Evolutionary conservation across 1,140 invertebrate genomes (phyloP), one percentile per base, ranked within the genome.

Genomic region (Onthophagus taurus): DNA sequence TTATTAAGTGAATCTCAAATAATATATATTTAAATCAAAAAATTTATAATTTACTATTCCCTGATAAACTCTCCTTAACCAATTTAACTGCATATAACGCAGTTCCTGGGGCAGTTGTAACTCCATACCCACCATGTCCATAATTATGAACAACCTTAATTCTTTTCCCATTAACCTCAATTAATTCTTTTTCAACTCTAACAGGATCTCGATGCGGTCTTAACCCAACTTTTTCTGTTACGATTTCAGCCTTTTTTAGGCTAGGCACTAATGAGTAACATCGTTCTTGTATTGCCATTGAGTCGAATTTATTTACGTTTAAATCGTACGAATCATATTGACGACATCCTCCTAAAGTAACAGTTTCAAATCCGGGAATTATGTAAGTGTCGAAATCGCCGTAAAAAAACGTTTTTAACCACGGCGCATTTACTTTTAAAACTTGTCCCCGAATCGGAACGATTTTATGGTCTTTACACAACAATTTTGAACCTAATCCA

Each of bases 381-480:
- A 94, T 75, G 59, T 94, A 95, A 0, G 85, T 83, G 52, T 89
- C 83, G 38, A 78, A 72, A 54, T 92, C 87, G 0, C 75, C 79
- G 55, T 89, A 91, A 57, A 87, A 85, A 20, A 86, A 89, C 1
- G 77, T 81, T 69, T 92, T 90, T 4, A 95, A 66, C 89, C 89
- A 94, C 0, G 90, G 89, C 8, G 90, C 90, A 48, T 26, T 35
- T 65, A 85, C 86, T 70, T 88, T 89, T 11, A 83, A 69, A 1
- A 95, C 74, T 72, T 97, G 92, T 4, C 92, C 92, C 44, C 87
- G 74, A n/a, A 96, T 77, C 0, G 92, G 83, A 23, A 87, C 77
- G 13, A 96, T 55, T 57, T 77, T 72, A 42, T 69, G 58, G 63
- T 97, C 93, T 20, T 76, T 68, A 49, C 83, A 84, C 14, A 97